Evolutionary conservation across 2,888 invertebrate species (phyloP).

Genomic region (Neoascia interrupta): DNA sequence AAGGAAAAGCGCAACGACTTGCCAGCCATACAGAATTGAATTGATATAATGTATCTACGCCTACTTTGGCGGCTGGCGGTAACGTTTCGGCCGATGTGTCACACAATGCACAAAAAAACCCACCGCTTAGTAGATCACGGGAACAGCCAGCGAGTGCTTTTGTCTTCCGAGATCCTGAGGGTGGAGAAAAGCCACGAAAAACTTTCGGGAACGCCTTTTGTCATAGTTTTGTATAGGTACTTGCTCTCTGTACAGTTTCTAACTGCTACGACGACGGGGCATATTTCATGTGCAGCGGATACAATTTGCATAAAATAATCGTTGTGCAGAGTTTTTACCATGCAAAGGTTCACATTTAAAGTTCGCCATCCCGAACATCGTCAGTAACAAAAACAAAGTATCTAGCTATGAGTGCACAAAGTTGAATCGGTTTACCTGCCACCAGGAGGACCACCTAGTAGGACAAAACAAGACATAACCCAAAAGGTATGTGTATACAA

Average conservation of each 20-base stretch:
- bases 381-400: no score
- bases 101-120: slow-evolving; percentile 52
- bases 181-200: slow-evolving; percentile 63
- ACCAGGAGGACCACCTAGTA: slow-evolving; percentile 56
- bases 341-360: slow-evolving; percentile 44
- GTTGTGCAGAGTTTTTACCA: not conserved
- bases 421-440: no score
- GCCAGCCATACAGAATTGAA: slow-evolving; percentile 66
- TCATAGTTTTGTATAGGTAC: slow-evolving; percentile 47
- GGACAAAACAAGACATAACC: slow-evolving; percentile 1
- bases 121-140: slow-evolving; percentile 65
- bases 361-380: slow-evolving; percentile 17
- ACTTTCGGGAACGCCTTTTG: slow-evolving; percentile 63
- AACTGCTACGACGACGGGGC: not conserved
- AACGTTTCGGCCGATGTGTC: slow-evolving; percentile 42
- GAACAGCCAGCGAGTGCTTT: slow-evolving; percentile 40
- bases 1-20: slow-evolving; percentile 67
- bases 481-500: slow-evolving; percentile 9
- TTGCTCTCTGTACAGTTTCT: no score
- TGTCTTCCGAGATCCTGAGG: slow-evolving; percentile 54
- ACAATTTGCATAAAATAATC: slow-evolving; percentile 63
- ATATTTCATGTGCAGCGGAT: slow-evolving; percentile 31
- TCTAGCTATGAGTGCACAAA: not conserved
- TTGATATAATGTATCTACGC: slow-evolving; percentile 64
- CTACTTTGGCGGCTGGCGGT: slow-evolving; percentile 48